Conservation (phyloP, 2,797 vertebrate genomes). For the Xenops minutus region DNA sequence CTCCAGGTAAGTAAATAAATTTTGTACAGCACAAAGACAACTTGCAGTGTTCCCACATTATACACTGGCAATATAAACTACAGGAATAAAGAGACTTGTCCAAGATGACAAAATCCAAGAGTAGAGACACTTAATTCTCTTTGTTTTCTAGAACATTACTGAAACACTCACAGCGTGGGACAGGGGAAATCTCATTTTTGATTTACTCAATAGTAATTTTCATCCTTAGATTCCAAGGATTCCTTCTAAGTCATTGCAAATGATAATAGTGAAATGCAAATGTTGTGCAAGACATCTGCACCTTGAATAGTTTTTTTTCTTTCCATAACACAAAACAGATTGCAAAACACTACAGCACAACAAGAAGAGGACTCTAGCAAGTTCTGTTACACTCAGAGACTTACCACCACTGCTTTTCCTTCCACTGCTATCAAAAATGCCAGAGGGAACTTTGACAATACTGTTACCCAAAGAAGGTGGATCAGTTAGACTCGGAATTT, state of each 20-base stretch:
- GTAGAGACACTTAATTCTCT: not conserved
- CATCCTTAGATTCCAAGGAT: not conserved
- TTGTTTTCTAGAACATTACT: not conserved
- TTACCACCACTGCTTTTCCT: constrained; percentile 75
- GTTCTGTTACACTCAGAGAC: constrained; percentile 3
- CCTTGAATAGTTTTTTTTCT: not conserved
- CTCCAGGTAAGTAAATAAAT: not conserved
- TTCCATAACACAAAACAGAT: not conserved
- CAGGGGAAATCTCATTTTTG: not conserved
- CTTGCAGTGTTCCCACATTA: not conserved
- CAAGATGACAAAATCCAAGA: not conserved
- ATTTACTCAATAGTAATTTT: not conserved
- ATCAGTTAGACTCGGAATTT: constrained; percentile 73
- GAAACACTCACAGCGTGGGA: not conserved
- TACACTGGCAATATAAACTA: not conserved
- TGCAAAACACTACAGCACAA: not conserved
- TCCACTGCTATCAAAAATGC: constrained; percentile 79
- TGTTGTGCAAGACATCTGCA: accelerated
- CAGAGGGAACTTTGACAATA: constrained; percentile 90
- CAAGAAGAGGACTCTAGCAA: not conserved
- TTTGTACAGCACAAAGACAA: not conserved
- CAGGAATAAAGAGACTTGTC: not conserved
- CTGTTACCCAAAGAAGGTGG: constrained; percentile 75
- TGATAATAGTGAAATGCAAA: not conserved
- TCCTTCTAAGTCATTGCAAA: not conserved